phyloP scores from a whole-genome alignment of 1,140 invertebrate species.

The Aphaenogaster ashmeadi region DNA sequence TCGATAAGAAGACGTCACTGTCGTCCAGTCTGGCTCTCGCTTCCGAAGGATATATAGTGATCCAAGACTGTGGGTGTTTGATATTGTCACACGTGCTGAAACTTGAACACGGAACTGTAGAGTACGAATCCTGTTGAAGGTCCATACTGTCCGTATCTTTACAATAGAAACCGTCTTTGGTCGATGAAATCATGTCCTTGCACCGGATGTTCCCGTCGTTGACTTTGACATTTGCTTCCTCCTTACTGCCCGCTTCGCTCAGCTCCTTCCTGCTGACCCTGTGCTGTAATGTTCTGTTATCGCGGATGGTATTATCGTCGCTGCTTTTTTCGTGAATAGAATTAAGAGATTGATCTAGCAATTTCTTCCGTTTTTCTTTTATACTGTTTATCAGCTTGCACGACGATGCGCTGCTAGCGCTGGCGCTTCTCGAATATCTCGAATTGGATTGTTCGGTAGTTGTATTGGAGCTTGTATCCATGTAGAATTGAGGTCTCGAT shows the following conservation, averaged over 20 bases:
- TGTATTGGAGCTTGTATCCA: conserved; percentile 57
- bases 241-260: background rate
- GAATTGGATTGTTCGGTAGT: conserved; percentile 58
- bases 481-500: conserved; percentile 14
- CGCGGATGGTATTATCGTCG: background rate
- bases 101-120: background rate
- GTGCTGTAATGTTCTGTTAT: background rate
- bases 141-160: background rate
- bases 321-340: conserved; percentile 7
- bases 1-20: conserved; percentile 37
- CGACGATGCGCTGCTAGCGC: conserved; percentile 60
- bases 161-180: conserved; percentile 5
- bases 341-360: conserved; percentile 8
- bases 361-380: conserved; percentile 56
- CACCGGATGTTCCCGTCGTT: background rate
- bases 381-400: conserved; percentile 68
- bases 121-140: background rate
- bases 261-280: background rate
- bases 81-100: conserved; percentile 22
- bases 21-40: background rate
- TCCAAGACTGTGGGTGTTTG: conserved; percentile 26
- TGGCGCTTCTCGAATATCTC: conserved; percentile 37
- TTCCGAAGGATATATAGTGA: conserved; percentile 28
- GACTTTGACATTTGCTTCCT: background rate
- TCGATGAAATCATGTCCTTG: conserved; percentile 3